Conservation (phyloP, 2,113 vertebrate genomes). For the Oreamnos americanus region DNA sequence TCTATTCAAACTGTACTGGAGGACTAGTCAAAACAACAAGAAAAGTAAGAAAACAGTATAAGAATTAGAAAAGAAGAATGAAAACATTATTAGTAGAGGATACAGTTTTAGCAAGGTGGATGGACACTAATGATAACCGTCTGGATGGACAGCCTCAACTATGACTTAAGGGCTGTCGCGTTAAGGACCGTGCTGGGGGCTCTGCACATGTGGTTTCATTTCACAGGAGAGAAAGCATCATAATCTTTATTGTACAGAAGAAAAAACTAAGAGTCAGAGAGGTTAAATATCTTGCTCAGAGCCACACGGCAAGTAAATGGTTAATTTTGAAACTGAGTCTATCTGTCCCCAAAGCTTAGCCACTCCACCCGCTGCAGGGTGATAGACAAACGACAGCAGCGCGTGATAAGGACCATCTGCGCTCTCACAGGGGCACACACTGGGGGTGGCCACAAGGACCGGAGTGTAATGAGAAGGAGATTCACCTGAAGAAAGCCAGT, state of each 20-base stretch:
- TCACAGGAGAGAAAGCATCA: not conserved
- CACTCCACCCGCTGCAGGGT: not conserved
- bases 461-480: not conserved
- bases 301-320: not conserved
- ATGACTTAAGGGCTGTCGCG: not conserved
- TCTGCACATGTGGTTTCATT: not conserved
- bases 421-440: rapidly evolving
- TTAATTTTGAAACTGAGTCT: not conserved
- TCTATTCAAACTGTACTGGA: not conserved
- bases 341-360: not conserved
- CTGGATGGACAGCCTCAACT: not conserved
- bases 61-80: not conserved
- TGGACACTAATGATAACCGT: rapidly evolving
- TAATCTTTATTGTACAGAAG: not conserved
- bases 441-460: rapidly evolving
- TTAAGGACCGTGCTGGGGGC: not conserved
- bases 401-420: not conserved
- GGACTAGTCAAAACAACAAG: not conserved
- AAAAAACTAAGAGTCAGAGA: not conserved
- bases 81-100: no score
- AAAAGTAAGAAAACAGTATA: not conserved
- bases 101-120: not conserved
- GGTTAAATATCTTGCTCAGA: not conserved
- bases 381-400: not conserved
- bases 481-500: not conserved